Conservation (phyloP, 2,888 invertebrate genomes). For the Epiblema foenella region DNA sequence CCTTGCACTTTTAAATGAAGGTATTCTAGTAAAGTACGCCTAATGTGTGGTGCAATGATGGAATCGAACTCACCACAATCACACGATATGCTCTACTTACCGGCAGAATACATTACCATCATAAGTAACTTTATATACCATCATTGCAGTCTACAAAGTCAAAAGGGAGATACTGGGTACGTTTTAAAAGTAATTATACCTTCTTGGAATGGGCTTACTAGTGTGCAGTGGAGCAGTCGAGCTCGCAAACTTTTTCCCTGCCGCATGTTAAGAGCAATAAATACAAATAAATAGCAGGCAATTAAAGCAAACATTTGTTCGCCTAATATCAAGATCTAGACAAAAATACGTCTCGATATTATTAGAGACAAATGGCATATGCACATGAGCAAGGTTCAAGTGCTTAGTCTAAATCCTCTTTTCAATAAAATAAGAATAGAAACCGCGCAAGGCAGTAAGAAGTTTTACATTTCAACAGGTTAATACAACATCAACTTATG, state of each 20-base stretch:
- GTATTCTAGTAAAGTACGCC: not conserved
- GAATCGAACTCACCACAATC: slow-evolving; percentile 35
- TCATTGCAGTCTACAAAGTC: not conserved
- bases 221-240: slow-evolving; percentile 26
- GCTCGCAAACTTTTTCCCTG: slow-evolving; percentile 25
- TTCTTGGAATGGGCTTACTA: not conserved
- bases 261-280: slow-evolving; percentile 17
- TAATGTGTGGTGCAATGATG: slow-evolving; percentile 10
- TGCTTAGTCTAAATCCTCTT: too few relatives aligned
- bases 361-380: not conserved
- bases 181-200: not conserved
- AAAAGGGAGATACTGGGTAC: not conserved
- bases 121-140: slow-evolving; percentile 30
- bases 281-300: slow-evolving; percentile 15
- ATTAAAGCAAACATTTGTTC: slow-evolving; percentile 1
- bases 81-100: slow-evolving; percentile 44
- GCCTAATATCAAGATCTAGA: not conserved
- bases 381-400: too few relatives aligned
- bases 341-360: not conserved
- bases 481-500: not conserved
- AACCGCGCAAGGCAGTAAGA: not conserved
- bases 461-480: not conserved
- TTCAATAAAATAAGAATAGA: not conserved
- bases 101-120: slow-evolving; percentile 35
- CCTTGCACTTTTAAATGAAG: not conserved